A percentile compares a stretch with the other conserved stretches of the same genome.
Evolutionary conservation across 2,888 invertebrate genomes (phyloP).

Genomic region (Horisme vitalbata): DNA sequence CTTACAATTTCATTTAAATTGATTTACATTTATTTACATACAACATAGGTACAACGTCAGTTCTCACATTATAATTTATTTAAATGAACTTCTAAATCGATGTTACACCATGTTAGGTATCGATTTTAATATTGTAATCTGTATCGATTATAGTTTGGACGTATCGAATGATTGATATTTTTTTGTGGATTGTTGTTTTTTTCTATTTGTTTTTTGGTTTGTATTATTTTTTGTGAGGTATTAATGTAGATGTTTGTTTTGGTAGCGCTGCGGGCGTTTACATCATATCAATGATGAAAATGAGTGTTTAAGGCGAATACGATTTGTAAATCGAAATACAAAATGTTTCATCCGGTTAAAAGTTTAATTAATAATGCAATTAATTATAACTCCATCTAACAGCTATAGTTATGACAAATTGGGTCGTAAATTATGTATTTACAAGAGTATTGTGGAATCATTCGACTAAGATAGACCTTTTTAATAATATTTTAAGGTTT

Average conservation of each 20-base stretch:
- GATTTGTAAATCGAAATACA: background rate
- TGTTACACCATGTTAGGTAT: slow-evolving; percentile 49
- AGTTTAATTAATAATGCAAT: too few species aligned
- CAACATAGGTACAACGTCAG: slow-evolving; percentile 22
- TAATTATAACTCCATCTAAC: too few species aligned
- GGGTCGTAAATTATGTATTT: too few species aligned
- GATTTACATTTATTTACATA: slow-evolving; percentile 16
- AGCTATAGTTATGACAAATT: too few species aligned
- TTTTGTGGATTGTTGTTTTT: slow-evolving; percentile 6
- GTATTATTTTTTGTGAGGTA: slow-evolving; percentile 54
- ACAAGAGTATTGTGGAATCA: too few species aligned
- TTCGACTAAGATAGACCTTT: too few species aligned
- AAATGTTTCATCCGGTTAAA: too few species aligned
- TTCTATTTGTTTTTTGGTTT: too few species aligned
- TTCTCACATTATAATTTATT: slow-evolving; percentile 47
- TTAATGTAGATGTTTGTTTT: slow-evolving; percentile 81
- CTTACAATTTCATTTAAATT: slow-evolving; percentile 15
- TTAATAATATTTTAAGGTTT: too few species aligned
- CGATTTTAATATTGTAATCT: slow-evolving; percentile 56
- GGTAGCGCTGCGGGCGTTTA: slow-evolving; percentile 66
- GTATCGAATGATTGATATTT: slow-evolving; percentile 67
- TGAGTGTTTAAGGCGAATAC: slow-evolving; percentile 47
- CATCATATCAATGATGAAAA: slow-evolving; percentile 60
- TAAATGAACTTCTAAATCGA: slow-evolving; percentile 54
- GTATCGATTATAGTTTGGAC: slow-evolving; percentile 64